phyloP scores from a whole-genome alignment of 2,797 vertebrate species.

The Ctenopoma multispine region DNA sequence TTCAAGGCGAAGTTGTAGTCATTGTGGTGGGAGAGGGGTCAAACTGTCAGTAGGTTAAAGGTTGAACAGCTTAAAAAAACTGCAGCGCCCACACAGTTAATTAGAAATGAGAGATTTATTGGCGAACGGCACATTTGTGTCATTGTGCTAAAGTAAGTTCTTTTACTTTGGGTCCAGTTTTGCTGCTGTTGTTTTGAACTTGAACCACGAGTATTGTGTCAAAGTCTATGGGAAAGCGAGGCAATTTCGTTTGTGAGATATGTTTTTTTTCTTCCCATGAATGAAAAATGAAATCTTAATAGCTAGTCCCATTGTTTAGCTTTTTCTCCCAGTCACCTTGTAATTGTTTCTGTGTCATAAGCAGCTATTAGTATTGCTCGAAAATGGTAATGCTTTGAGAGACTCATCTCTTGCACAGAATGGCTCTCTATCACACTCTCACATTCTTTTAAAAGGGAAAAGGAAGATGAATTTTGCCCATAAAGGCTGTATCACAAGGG shows the following conservation, averaged over 20 bases:
- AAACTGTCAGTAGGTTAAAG: constrained; percentile 76
- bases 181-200: constrained; percentile 32
- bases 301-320: constrained; percentile 67
- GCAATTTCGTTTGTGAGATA: constrained; percentile 8
- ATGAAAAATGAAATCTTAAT: constrained; percentile 64
- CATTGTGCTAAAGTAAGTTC: background rate
- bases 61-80: constrained; percentile 43
- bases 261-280: constrained; percentile 21
- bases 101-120: constrained; percentile 51
- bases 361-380: constrained; percentile 78
- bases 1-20: constrained; percentile 65
- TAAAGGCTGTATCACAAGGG: constrained; percentile 98
- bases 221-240: constrained; percentile 9
- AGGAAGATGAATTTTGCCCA: constrained; percentile 99
- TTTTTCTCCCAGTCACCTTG: constrained; percentile 81
- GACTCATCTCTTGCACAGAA: constrained; percentile 79
- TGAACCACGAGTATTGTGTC: constrained; percentile 30
- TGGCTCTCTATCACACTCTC: constrained; percentile 86
- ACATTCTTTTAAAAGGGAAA: constrained; percentile 96
- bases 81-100: constrained; percentile 50
- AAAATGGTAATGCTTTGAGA: constrained; percentile 82
- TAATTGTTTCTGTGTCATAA: constrained; percentile 83
- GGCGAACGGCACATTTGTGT: constrained; percentile 15
- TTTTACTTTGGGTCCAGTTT: constrained; percentile 7
- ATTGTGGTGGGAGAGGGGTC: constrained; percentile 65